phyloP scores from a whole-genome alignment of 2,888 invertebrate genomes.

The Clanis bilineata region DNA sequence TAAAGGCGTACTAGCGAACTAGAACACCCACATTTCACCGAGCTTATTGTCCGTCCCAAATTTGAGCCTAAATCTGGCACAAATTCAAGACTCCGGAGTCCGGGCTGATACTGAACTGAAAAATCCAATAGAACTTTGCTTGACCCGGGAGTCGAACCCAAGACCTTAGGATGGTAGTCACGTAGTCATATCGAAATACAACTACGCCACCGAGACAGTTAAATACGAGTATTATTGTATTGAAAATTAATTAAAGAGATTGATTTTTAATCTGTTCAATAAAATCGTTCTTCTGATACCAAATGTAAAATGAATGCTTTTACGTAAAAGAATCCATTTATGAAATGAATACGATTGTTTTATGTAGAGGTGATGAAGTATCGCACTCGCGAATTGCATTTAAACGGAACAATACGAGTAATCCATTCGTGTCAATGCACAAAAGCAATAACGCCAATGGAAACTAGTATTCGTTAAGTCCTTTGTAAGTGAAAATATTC shows the following conservation, averaged over 20 bases:
- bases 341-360: conserved; percentile 28
- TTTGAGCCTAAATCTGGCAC: no score
- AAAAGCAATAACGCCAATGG: conserved; percentile 70
- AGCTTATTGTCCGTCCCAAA: no score
- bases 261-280: conserved; percentile 23
- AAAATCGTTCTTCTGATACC: conserved; percentile 22
- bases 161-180: no score
- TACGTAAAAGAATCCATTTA: conserved; percentile 14
- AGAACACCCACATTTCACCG: no score
- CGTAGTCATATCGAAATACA: neutral
- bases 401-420: conserved; percentile 56
- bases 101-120: no score
- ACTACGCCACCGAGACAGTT: no score
- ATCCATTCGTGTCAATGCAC: conserved; percentile 66
- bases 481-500: conserved; percentile 57
- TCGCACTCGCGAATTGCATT: conserved; percentile 45
- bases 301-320: conserved; percentile 20
- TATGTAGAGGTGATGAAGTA: conserved; percentile 47
- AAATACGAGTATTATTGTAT: neutral
- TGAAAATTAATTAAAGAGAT: neutral
- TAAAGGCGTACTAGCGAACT: no score
- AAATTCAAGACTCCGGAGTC: no score
- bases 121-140: no score
- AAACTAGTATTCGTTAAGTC: conserved; percentile 69
- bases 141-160: no score